Evolutionary conservation across 2,797 vertebrate species (phyloP).

Genomic region (Sphenodon punctatus): DNA sequence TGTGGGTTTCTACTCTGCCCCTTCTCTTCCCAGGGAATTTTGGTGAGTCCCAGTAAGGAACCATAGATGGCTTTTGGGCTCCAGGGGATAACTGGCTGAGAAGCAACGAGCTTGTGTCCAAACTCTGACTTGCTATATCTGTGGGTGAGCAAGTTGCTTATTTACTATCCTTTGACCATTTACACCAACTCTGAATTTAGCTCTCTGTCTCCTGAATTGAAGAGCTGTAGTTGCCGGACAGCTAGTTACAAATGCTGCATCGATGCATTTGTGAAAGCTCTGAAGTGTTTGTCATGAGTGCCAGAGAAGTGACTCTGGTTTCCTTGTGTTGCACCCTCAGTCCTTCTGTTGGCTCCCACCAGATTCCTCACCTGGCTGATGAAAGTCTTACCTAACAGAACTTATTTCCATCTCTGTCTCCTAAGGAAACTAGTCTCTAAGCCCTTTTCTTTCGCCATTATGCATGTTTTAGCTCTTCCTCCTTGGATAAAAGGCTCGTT

Average conservation of each 20-base stretch:
- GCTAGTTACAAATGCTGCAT: neutral
- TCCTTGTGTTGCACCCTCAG: neutral
- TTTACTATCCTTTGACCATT: neutral
- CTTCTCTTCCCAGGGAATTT: too few relatives aligned
- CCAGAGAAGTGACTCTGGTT: neutral
- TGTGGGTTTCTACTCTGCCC: neutral
- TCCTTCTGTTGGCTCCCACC: neutral
- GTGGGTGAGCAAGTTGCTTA: neutral
- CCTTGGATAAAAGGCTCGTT: neutral
- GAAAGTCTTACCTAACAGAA: neutral
- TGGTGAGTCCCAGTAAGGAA: accelerated
- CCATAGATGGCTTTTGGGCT: neutral
- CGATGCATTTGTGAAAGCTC: neutral
- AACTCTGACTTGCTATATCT: neutral
- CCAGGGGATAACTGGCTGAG: too few relatives aligned
- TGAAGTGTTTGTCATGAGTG: neutral
- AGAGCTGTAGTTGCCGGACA: neutral
- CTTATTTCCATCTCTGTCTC: neutral
- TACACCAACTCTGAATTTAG: neutral
- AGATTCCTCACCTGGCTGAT: neutral
- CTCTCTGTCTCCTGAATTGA: neutral
- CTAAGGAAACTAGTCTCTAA: neutral
- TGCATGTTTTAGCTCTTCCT: neutral
- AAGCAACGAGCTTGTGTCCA: neutral
- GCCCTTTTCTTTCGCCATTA: neutral